Percentiles rank a stretch among this genome's conserved stretches.
phyloP scores from a whole-genome alignment of 2,797 vertebrate genomes.

The Amazona finschi region DNA sequence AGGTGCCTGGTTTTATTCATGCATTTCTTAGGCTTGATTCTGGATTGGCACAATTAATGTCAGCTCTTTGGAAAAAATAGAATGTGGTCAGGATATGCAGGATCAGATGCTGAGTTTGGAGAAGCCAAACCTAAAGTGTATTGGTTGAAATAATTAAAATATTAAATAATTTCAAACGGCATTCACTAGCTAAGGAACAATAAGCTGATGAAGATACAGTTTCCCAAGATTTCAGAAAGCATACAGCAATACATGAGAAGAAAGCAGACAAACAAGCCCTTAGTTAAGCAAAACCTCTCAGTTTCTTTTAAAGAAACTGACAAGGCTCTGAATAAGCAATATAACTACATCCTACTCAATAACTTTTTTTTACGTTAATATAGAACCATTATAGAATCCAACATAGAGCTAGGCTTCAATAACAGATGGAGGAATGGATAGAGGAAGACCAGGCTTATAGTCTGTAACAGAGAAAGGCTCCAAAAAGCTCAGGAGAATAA shows the following conservation, averaged over 20 bases:
- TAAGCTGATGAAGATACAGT: background rate
- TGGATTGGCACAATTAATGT: background rate
- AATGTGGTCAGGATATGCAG: background rate
- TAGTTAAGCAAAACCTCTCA: background rate
- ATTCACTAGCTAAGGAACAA: rapidly evolving
- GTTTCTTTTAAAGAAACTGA: background rate
- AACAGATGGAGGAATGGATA: background rate
- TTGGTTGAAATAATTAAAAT: background rate
- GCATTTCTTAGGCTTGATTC: background rate
- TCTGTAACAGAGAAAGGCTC: background rate
- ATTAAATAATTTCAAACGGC: background rate
- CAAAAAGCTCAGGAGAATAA: background rate
- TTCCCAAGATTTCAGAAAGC: background rate
- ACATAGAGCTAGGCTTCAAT: background rate
- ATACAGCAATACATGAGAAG: background rate
- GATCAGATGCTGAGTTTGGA: background rate
- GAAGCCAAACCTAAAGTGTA: background rate
- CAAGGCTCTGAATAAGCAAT: background rate
- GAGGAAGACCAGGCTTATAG: background rate
- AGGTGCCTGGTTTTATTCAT: rapidly evolving
- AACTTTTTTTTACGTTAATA: background rate
- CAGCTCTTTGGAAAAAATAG: background rate
- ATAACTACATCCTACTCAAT: background rate
- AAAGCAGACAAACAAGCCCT: background rate
- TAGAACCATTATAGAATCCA: background rate